phyloP scores from a whole-genome alignment of 2,797 vertebrate genomes.

The Kryptopterus vitreolus region DNA sequence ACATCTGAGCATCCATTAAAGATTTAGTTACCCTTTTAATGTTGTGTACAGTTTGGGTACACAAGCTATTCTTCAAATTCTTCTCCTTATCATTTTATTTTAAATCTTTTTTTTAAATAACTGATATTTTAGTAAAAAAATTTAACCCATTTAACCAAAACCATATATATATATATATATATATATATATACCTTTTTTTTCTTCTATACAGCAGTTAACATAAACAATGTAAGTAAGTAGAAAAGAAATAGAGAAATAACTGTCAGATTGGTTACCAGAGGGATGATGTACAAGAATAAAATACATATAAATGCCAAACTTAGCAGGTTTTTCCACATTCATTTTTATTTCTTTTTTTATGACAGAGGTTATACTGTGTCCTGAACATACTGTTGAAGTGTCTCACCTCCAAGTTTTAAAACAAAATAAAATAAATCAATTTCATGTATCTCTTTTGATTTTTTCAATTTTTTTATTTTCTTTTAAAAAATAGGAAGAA shows the following conservation, averaged over 20 bases:
- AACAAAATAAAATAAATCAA: constrained; percentile 61
- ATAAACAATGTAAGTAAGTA: too few species aligned
- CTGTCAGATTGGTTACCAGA: too few species aligned
- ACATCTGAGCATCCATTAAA: too few species aligned
- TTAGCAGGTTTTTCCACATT: constrained; percentile 56
- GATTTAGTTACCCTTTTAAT: too few species aligned
- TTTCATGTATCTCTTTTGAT: constrained; percentile 36
- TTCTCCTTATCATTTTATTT: too few species aligned
- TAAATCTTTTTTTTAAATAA: too few species aligned
- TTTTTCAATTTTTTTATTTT: constrained; percentile 52
- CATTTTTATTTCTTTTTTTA: constrained; percentile 64
- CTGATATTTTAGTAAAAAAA: too few species aligned
- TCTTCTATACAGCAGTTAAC: background rate
- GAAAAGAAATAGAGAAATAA: background rate
- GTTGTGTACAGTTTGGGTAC: too few species aligned
- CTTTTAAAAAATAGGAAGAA: constrained; percentile 82
- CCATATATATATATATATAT: too few species aligned
- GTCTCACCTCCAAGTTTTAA: constrained; percentile 70
- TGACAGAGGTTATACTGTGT: constrained; percentile 69
- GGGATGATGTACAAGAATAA: background rate
- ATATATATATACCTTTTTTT: too few species aligned
- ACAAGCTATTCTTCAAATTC: too few species aligned
- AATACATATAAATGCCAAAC: background rate
- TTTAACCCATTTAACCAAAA: too few species aligned
- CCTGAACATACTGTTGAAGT: constrained; percentile 77